phyloP scores from a whole-genome alignment of 35 echinoderm and acorn worm species.

The Apostichopus californicus region DNA sequence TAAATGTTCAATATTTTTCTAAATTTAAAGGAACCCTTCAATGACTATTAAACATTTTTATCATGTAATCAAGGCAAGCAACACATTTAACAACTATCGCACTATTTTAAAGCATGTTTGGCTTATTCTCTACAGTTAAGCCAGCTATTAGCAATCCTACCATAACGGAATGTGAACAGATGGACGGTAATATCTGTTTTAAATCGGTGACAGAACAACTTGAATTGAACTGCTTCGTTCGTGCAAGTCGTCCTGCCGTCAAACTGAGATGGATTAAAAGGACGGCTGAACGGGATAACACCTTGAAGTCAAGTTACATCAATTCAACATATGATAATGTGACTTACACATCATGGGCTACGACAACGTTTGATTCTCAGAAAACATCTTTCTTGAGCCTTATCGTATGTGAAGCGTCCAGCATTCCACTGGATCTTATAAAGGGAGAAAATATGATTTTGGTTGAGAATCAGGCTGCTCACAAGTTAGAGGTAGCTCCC shows the following conservation, averaged over 20 bases:
- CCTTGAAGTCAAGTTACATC: neutral
- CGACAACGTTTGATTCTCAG: neutral
- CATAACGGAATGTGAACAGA: neutral
- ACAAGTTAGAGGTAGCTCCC: neutral
- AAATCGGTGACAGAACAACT: neutral
- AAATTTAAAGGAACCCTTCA: no score
- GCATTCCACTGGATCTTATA: neutral
- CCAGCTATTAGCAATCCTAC: neutral
- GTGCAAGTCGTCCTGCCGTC: neutral
- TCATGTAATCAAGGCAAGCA: no score
- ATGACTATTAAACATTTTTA: no score
- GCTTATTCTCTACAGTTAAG: neutral
- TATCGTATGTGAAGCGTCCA: neutral
- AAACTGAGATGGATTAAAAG: neutral
- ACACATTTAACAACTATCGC: no score
- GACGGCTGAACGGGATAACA: neutral
- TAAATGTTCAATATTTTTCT: no score
- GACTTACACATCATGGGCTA: neutral
- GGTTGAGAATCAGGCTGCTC: neutral
- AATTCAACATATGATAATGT: neutral
- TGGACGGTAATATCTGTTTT: neutral
- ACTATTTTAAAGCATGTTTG: no score
- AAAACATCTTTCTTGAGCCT: neutral
- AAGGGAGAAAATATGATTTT: neutral
- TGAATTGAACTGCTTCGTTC: neutral